A percentile compares a stretch with the other conserved stretches of the same genome.
phyloP scores from a whole-genome alignment of 1,140 invertebrate species.

The Ostrea edulis region DNA sequence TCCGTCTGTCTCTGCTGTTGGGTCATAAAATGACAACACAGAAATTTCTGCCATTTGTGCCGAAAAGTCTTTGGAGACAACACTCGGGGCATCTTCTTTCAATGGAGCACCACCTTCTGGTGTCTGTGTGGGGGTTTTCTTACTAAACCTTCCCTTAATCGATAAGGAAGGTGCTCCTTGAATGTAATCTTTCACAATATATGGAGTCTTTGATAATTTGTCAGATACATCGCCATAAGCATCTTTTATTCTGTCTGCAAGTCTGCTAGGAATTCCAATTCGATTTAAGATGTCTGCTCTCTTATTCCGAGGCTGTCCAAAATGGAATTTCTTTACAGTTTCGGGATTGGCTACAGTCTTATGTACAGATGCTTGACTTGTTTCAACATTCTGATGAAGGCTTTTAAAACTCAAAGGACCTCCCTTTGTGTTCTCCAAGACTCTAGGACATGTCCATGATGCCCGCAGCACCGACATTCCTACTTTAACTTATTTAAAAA shows the following conservation, averaged over 20 bases:
- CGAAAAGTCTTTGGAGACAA: conserved; percentile 1
- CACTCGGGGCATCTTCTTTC: neutral
- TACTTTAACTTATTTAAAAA: neutral
- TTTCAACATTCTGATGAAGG: conserved; percentile 3
- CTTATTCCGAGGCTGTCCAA: neutral
- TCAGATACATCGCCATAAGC: neutral
- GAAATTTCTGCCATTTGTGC: conserved; percentile 1
- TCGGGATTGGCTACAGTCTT: neutral
- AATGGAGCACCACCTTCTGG: neutral
- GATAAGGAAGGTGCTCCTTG: neutral
- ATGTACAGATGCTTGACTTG: neutral
- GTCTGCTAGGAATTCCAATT: neutral
- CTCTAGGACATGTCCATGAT: neutral
- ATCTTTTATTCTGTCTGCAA: conserved; percentile 8
- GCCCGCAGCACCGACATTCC: conserved; percentile 14
- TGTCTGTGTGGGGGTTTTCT: neutral
- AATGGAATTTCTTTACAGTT: conserved; percentile 26
- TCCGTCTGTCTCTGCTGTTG: neutral
- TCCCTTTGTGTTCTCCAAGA: neutral
- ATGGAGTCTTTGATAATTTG: neutral
- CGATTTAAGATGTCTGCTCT: neutral
- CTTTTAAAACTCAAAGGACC: neutral
- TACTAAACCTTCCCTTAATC: neutral
- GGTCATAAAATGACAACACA: conserved; percentile 33
- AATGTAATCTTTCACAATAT: neutral